A percentile compares a stretch with the other conserved stretches of the same genome.
phyloP scores from a whole-genome alignment of 2,888 invertebrate species.

The Tenthredo distinguenda region DNA sequence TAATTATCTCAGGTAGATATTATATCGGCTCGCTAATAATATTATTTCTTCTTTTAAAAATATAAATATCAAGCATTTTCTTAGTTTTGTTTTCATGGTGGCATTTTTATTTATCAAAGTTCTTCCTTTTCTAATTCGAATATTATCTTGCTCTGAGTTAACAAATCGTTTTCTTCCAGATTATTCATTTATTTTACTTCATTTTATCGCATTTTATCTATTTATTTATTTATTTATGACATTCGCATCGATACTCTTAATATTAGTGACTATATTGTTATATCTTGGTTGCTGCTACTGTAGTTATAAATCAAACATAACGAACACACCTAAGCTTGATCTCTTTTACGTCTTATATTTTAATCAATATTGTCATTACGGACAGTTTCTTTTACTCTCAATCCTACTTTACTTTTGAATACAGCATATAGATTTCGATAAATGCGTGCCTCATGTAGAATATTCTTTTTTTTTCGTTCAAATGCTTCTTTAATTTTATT shows the following conservation, averaged over 20 bases:
- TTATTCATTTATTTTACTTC: not conserved
- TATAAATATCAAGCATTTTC: slow-evolving; percentile 72
- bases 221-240: slow-evolving; percentile 2
- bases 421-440: slow-evolving; percentile 7
- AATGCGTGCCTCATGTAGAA: slow-evolving; percentile 19
- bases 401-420: slow-evolving; percentile 5
- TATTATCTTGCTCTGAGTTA: not conserved
- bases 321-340: slow-evolving; percentile 36
- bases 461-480: not conserved
- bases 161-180: slow-evolving; percentile 28
- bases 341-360: slow-evolving; percentile 31
- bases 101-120: not conserved
- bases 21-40: slow-evolving; percentile 65
- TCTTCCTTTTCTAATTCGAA: not conserved
- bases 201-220: not conserved
- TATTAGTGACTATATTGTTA: slow-evolving; percentile 73
- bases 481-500: not conserved
- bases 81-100: not conserved
- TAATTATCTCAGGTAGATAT: slow-evolving; percentile 36
- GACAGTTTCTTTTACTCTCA: slow-evolving; percentile 58
- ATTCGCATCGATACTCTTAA: slow-evolving; percentile 66
- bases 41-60: slow-evolving; percentile 68
- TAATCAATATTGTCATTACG: slow-evolving; percentile 72
- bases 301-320: slow-evolving; percentile 46
- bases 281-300: slow-evolving; percentile 52